A percentile compares a stretch with the other conserved stretches of the same genome.
phyloP scores from a whole-genome alignment of 2,888 invertebrate genomes.

The Germaria angustata region DNA sequence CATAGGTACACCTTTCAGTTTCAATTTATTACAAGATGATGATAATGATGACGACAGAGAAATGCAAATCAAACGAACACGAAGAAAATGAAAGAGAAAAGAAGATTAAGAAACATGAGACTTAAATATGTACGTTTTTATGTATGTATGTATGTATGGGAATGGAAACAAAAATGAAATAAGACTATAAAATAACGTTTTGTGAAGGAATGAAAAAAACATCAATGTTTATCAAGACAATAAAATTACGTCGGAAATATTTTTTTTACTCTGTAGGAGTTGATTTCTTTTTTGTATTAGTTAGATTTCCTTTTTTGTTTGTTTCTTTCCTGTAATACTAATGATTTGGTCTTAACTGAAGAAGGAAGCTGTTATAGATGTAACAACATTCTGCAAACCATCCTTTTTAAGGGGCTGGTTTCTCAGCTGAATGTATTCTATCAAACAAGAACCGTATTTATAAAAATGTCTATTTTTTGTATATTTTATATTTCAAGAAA shows the following conservation, averaged over 20 bases:
- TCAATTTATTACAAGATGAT: slow-evolving; percentile 55
- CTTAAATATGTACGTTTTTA: slow-evolving; percentile 35
- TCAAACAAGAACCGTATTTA: background rate
- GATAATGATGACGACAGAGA: slow-evolving; percentile 49
- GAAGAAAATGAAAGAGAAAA: slow-evolving; percentile 52
- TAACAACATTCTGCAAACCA: background rate
- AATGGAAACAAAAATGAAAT: slow-evolving; percentile 56
- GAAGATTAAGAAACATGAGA: slow-evolving; percentile 27
- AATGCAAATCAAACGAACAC: slow-evolving; percentile 50
- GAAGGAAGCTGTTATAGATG: slow-evolving; percentile 35
- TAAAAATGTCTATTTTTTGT: background rate
- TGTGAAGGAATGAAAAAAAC: slow-evolving; percentile 33
- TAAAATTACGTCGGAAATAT: slow-evolving; percentile 39
- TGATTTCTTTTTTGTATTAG: background rate
- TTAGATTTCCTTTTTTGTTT: slow-evolving; percentile 8
- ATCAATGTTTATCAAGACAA: slow-evolving; percentile 47
- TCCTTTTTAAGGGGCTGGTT: background rate
- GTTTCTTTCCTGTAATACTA: slow-evolving; percentile 30
- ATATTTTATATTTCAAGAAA: background rate
- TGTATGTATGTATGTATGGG: slow-evolving; percentile 17
- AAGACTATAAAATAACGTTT: slow-evolving; percentile 9
- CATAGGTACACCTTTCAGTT: slow-evolving; percentile 75
- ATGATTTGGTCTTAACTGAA: slow-evolving; percentile 41
- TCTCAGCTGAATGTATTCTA: background rate
- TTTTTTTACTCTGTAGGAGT: slow-evolving; percentile 28